Base-by-base conservation (phyloP, 2,113 vertebrate species). In the Vulpes lagopus region DNA sequence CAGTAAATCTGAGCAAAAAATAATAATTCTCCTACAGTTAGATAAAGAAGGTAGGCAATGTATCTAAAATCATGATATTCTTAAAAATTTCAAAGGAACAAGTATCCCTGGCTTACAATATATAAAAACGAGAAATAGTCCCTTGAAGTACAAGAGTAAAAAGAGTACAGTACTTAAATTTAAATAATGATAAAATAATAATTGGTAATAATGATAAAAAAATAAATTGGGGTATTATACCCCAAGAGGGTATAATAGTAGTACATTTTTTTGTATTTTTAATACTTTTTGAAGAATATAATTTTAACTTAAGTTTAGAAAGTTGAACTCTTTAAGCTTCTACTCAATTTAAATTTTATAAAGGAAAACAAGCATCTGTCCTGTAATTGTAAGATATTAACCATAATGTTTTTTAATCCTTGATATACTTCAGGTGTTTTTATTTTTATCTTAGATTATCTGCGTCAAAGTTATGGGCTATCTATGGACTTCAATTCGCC, bases 381-480 rank as follows among this genome's bases (percentile, higher is more conserved):
- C 5, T 59, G 0, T 51, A 60, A 88, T 92, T 30, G 91, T 35
- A 81, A 69, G 8, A 35, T 94, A 64, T 30, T 89, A 82, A n/a
- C 16, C 16, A 23, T 59, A 83, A 10, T 38, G 9, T 3, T 71
- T 65, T 92, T 32, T 38, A 25, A 25, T 90, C 30, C 35, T 94
- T 91, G 8, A 43, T 87, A 43, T 51, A 89, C 43, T 91, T 89
- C 87, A 78, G 32, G 27, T 73, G 2, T 92, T 94, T 90, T 79
- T 64, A 1, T 81, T 96, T 69, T 95, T 97, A 38, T 85, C 76
- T 96, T 98, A 99, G 99, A 99, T 99, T 99, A 99, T 99, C 99
- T 99, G 97, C 99, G 99, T 98, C 99, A 99, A 99, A 99, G 99
- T 98, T 99, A 99, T 98, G 99, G 99, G 98, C 99, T 99, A 96